A percentile compares a stretch with the other conserved stretches of the same genome.
Conservation (phyloP, 1,140 invertebrate genomes). For the Pseudachorutes palmiensis region DNA sequence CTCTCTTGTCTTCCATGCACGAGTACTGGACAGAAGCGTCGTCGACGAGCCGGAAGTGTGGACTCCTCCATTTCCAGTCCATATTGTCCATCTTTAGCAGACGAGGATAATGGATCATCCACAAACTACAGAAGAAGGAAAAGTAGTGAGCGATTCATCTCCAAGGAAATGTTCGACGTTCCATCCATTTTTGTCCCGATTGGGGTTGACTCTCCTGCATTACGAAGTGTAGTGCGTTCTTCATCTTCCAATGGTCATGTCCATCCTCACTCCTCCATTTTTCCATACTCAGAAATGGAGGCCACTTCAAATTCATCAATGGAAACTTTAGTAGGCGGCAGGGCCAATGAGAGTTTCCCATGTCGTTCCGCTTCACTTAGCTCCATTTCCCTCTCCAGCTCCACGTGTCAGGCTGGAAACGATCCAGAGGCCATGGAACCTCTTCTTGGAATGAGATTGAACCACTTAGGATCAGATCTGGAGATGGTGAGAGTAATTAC, state of each 20-base stretch:
- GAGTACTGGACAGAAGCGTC: no score
- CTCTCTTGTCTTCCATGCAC: conserved; percentile 11
- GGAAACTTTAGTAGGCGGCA: neutral
- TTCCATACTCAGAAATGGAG: neutral
- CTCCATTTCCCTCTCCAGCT: conserved; percentile 32
- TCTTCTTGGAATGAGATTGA: conserved; percentile 13
- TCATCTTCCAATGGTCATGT: neutral
- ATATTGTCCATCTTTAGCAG: no score
- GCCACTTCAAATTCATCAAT: neutral
- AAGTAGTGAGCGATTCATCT: neutral
- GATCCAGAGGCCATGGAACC: conserved; percentile 36
- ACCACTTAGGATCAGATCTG: neutral
- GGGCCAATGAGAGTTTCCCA: neutral
- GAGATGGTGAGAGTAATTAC: neutral
- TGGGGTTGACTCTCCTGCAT: conserved; percentile 29
- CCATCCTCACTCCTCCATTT: no score
- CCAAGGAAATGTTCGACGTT: no score
- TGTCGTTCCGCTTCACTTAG: conserved; percentile 14
- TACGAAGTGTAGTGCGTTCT: conserved; percentile 15
- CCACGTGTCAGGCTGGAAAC: conserved; percentile 18
- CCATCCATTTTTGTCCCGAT: conserved; percentile 33
- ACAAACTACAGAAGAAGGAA: no score
- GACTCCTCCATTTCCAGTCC: no score
- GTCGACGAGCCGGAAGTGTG: conserved; percentile 23
- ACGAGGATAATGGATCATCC: no score